These are phyloP conservation scores for Dufourea novaeangliae DNA, from an alignment of 1,140 invertebrate species.

Conservation along the genomic window DNA sequence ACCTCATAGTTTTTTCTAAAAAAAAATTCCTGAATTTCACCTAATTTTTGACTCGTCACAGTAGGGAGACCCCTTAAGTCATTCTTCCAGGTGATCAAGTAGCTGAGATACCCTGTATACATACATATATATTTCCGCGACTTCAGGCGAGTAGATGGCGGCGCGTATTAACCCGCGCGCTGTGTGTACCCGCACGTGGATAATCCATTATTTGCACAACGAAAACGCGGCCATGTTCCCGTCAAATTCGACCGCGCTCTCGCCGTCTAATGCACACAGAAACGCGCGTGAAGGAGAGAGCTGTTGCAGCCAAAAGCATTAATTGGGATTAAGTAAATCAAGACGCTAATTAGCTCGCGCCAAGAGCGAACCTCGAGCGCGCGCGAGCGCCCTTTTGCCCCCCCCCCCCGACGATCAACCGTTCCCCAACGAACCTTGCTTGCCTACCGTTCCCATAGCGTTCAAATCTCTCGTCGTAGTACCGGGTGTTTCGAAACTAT, in stretches of 20 bases:
- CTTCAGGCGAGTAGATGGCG: neutral
- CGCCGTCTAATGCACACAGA: slow-evolving; percentile 57
- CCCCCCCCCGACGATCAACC: slow-evolving; percentile 32
- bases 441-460: neutral
- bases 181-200: slow-evolving; percentile 75
- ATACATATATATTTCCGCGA: no score
- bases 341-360: slow-evolving; percentile 80
- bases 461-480: neutral
- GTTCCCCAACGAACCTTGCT: slow-evolving; percentile 31
- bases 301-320: slow-evolving; percentile 74
- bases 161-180: slow-evolving; percentile 51
- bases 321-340: slow-evolving; percentile 83
- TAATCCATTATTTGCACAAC: slow-evolving; percentile 79
- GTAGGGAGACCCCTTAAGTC: no score
- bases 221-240: slow-evolving; percentile 57
- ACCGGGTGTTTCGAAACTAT: no score
- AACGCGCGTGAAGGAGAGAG: slow-evolving; percentile 55
- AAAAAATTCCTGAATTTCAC: no score
- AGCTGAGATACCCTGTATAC: no score
- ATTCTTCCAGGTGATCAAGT: no score
- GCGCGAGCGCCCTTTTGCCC: neutral
- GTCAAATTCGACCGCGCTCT: slow-evolving; percentile 62
- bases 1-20: no score
- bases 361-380: slow-evolving; percentile 1
- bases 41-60: no score